A percentile compares a stretch with the other conserved stretches of the same genome.
Evolutionary conservation across 1,140 invertebrate species (phyloP).

Genomic region (Pararge aegeria): DNA sequence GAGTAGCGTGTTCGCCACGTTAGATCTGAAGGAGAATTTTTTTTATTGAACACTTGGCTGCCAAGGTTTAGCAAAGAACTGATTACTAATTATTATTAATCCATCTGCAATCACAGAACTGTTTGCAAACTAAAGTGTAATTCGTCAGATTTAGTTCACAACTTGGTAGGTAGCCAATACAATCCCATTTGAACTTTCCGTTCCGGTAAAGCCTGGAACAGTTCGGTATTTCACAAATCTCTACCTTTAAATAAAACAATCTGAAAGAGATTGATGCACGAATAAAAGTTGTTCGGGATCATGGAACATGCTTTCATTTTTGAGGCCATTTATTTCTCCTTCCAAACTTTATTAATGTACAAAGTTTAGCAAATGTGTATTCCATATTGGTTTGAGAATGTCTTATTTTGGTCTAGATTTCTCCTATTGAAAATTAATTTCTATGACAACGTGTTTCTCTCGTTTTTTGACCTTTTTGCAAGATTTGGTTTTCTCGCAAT

Average conservation of each 20-base stretch:
- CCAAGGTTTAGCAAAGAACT: too few relatives aligned
- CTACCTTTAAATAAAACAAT: conserved; percentile 37
- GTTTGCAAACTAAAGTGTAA: conserved; percentile 36
- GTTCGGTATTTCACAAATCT: conserved; percentile 26
- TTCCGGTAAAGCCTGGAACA: conserved; percentile 32
- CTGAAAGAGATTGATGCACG: conserved; percentile 36
- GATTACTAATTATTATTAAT: conserved; percentile 29
- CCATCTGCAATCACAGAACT: conserved; percentile 32
- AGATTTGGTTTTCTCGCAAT: too few relatives aligned
- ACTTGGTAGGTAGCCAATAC: conserved; percentile 45
- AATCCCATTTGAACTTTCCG: conserved; percentile 44
- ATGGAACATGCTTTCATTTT: conserved; percentile 8
- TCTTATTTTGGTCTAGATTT: too few relatives aligned
- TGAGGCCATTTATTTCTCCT: neutral
- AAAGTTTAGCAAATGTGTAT: too few relatives aligned
- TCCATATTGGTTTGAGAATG: too few relatives aligned
- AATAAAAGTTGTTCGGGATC: conserved; percentile 27
- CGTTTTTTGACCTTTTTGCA: too few relatives aligned
- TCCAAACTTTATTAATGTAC: neutral
- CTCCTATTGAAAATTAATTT: too few relatives aligned
- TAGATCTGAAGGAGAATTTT: too few relatives aligned
- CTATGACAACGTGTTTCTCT: too few relatives aligned
- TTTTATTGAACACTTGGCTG: too few relatives aligned
- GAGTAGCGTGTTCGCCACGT: too few relatives aligned
- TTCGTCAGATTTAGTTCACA: conserved; percentile 39